Evolutionary conservation across 1,140 invertebrate genomes (phyloP), one percentile per base, ranked within the genome.

Genomic region (Halictus rubicundus): DNA sequence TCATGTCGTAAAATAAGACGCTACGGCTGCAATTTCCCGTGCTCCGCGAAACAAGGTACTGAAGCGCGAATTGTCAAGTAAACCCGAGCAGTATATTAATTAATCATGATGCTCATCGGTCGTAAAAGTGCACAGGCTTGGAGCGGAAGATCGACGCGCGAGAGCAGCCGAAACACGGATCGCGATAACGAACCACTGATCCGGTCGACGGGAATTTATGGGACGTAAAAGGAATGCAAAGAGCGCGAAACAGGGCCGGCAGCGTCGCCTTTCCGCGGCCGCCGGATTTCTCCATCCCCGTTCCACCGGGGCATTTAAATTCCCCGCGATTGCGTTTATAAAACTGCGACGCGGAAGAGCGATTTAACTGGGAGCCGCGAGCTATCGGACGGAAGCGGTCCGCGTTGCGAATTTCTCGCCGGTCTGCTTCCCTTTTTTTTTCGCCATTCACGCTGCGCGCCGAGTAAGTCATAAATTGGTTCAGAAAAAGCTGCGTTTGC

Each of bases 161-260:
- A 42, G 52, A 37, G n/a, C 70, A 52, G 27, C 63, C 23, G 73
- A 59, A 72, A 59, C 57, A 81, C 16, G 52, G 73, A 83, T 83
- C 78, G 78, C 39, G 81, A 70, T 81, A 81, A 83, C 79, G 65
- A 76, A 82, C 65, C 52, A 52, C 61, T 73, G 80, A 83, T 83
- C 76, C 68, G 65, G 68, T 19, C 46, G 23, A 27, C 27, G 57
- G n/a, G 64, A 78, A 82, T 83, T 83, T 83, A 83, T 78, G 80
- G 74, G 12, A 59, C 74, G 80, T 72, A 72, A 83, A 83, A 82
- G 80, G 70, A 82, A 68, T 59, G 70, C 73, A 68, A 83, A 77
- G 80, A 46, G 37, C 23, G 71, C 49, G 71, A 46, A 32, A 52
- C 52, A 64, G 42, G 59, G 54, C 12, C 39, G 14, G 68, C 42